A percentile compares a stretch with the other conserved stretches of the same genome.
Conservation (phyloP, 2,797 vertebrate genomes). For the Tragopan temminckii region DNA sequence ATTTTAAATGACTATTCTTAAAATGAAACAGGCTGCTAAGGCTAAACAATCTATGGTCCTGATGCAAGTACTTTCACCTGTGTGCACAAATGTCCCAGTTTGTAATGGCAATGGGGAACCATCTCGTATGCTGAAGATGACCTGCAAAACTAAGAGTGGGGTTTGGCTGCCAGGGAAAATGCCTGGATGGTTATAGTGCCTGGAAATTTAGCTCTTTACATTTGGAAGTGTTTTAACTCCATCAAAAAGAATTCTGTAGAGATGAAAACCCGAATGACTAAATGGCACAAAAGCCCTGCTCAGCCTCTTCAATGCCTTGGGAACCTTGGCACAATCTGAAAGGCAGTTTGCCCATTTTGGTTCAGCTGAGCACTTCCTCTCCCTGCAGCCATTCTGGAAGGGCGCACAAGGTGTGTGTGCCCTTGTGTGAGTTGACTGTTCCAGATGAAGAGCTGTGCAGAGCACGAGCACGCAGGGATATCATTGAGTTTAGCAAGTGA, state of each 20-base stretch:
- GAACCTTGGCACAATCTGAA: background rate
- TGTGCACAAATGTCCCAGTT: background rate
- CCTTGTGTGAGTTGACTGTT: background rate
- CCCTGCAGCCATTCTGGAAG: background rate
- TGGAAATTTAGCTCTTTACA: constrained; percentile 33
- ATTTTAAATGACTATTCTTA: constrained; percentile 11
- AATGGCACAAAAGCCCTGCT: background rate
- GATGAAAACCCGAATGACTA: background rate
- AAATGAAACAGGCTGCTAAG: background rate
- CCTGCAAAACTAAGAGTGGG: background rate
- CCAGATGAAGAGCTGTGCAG: background rate
- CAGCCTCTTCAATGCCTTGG: background rate
- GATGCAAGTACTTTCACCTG: background rate
- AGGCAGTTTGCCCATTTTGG: background rate
- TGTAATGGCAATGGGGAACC: background rate
- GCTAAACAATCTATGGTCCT: background rate
- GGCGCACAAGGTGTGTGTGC: background rate
- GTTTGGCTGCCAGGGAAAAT: constrained; percentile 15
- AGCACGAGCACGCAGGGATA: background rate
- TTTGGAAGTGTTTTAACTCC: constrained; percentile 14
- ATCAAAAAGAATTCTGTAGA: constrained; percentile 10
- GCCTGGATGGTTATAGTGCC: background rate
- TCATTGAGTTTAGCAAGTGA: background rate
- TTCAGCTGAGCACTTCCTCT: background rate
- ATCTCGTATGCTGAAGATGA: background rate